A percentile compares a stretch with the other conserved stretches of the same genome.
Evolutionary conservation across 2,888 invertebrate genomes (phyloP).

Genomic region (Bellardia bayeri): DNA sequence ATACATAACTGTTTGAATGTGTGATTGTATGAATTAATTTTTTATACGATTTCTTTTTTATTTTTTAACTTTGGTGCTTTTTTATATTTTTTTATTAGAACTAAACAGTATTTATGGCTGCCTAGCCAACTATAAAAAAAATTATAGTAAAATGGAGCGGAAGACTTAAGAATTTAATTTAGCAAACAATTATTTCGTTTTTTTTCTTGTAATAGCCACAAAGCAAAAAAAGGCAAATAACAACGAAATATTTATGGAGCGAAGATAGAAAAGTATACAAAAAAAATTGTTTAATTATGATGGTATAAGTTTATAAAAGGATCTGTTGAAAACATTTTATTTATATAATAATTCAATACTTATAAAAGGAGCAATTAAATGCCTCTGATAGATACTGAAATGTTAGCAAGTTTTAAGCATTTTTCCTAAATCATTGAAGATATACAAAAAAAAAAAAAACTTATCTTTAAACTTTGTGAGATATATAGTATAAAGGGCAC

Average conservation of each 20-base stretch:
- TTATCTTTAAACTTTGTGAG: too few relatives aligned
- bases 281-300: constrained; percentile 25
- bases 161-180: constrained; percentile 68
- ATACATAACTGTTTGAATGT: constrained; percentile 13
- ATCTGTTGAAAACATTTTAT: background rate
- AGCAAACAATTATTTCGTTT: constrained; percentile 61
- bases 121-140: constrained; percentile 65
- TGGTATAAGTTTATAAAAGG: background rate
- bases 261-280: constrained; percentile 3
- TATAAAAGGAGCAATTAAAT: too few relatives aligned
- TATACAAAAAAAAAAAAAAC: too few relatives aligned
- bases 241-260: constrained; percentile 18
- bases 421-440: too few relatives aligned
- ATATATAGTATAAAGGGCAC: too few relatives aligned
- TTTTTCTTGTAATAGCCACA: constrained; percentile 4
- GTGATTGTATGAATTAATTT: constrained; percentile 31
- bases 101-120: constrained; percentile 63
- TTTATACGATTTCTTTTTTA: constrained; percentile 40
- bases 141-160: constrained; percentile 68
- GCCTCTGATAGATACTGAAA: too few relatives aligned
- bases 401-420: too few relatives aligned
- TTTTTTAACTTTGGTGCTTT: constrained; percentile 34
- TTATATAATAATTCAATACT: too few relatives aligned
- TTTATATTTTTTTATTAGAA: constrained; percentile 33
- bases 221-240: constrained; percentile 7